Percentiles rank a stretch among this genome's conserved stretches.
Conservation (phyloP, 2,888 invertebrate genomes). For the Sceliomorpha sp. region DNA sequence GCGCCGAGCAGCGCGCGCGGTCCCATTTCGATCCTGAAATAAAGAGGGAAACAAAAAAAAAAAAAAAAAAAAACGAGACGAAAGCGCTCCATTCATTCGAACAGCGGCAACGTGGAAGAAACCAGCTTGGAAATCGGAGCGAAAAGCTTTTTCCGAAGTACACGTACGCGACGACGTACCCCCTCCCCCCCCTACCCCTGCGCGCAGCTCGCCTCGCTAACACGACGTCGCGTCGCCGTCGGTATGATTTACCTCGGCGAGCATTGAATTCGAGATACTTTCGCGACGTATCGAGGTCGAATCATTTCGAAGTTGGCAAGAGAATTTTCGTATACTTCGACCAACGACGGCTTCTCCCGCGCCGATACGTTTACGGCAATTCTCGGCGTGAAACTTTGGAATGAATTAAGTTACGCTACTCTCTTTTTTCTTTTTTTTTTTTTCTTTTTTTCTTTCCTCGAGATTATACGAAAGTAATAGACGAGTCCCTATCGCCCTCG, state of each 20-base stretch:
- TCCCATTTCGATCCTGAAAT: constrained; percentile 10
- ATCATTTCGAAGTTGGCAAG: constrained; percentile 33
- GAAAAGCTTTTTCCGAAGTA: constrained; percentile 47
- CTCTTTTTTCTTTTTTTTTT: too few species aligned
- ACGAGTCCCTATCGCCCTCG: too few species aligned
- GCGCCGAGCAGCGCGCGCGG: not conserved
- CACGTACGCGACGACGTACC: constrained; percentile 12
- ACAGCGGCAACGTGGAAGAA: constrained; percentile 14
- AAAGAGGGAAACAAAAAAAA: too few species aligned
- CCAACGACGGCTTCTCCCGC: too few species aligned
- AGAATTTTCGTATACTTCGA: constrained; percentile 10
- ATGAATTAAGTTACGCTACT: constrained; percentile 3
- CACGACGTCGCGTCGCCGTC: constrained; percentile 60
- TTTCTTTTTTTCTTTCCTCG: too few species aligned
- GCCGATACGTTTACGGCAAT: constrained; percentile 1
- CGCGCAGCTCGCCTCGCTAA: constrained; percentile 59
- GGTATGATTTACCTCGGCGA: constrained; percentile 54
- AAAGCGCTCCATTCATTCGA: constrained; percentile 38
- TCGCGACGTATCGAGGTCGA: constrained; percentile 36
- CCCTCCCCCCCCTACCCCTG: too few species aligned
- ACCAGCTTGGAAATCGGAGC: constrained; percentile 47
- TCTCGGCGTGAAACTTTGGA: constrained; percentile 2
- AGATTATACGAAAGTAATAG: too few species aligned
- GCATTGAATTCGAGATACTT: constrained; percentile 47
- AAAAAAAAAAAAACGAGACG: constrained; percentile 9